Conservation (phyloP, 2,113 vertebrate species). For the Struthidea cinerea region DNA sequence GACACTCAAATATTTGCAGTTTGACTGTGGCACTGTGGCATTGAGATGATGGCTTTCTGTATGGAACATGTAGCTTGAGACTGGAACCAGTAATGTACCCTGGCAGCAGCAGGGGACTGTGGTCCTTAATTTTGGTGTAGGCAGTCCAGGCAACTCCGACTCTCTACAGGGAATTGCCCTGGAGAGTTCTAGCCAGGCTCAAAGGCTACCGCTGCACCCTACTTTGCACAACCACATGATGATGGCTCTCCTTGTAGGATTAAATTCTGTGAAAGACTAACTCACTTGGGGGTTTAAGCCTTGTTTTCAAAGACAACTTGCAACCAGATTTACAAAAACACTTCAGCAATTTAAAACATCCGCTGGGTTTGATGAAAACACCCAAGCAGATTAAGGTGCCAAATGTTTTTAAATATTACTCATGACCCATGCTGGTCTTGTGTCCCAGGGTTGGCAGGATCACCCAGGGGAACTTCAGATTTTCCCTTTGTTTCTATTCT, state of each 20-base stretch:
- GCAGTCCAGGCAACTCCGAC: not conserved
- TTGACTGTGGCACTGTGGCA: not conserved
- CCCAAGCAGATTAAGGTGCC: not conserved
- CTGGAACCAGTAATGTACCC: not conserved
- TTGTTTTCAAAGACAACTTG: not conserved
- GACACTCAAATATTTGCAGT: not conserved
- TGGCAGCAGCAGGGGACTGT: not conserved
- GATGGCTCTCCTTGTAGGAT: not conserved
- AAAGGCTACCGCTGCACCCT: not conserved
- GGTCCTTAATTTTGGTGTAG: not conserved
- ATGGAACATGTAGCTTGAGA: not conserved
- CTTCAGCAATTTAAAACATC: not conserved
- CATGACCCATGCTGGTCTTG: no score
- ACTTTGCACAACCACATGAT: rapidly evolving
- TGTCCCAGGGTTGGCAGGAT: not conserved
- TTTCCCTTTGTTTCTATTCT: not conserved
- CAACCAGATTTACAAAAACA: not conserved
- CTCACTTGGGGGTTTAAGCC: not conserved
- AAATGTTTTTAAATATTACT: not conserved
- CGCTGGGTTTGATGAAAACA: not conserved
- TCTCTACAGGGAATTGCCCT: not conserved
- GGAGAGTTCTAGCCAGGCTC: not conserved
- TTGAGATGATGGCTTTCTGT: not conserved
- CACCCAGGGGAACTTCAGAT: not conserved
- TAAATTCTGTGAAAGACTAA: not conserved